Base-by-base conservation (phyloP, 2,113 vertebrate genomes). In the Trematomus loennbergii region DNA sequence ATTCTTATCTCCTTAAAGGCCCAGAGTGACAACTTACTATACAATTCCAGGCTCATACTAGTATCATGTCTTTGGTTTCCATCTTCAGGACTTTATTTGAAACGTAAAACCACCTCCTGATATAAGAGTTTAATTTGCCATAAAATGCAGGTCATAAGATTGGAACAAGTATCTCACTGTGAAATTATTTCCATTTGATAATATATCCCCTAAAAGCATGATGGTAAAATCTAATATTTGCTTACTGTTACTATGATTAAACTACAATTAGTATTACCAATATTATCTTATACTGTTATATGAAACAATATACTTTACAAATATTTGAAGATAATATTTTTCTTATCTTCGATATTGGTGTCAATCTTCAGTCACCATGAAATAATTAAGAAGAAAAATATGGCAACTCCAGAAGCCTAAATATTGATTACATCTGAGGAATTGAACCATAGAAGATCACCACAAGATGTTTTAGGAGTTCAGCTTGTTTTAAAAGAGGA, bases 371-470 rank as follows among this genome's bases (percentile, higher is more conserved):
- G 43, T 64, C 5, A 46, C 29, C 40, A 55, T 9, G 12, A 8
- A 66, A 50, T 22, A 55, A 40, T 75, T 5, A n/a, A 33, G 22
- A 46, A 54, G 69, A 75, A 66, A 48, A 53, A 68, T 18, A 25
- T 12, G 17, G 55, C 59, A 81, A 61, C 12, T 57, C 58, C 49
- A 67, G 66, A 77, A 49, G n/a, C 45, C 18, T 71, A 29, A 60
- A 62, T 78, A 78, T 67, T 66, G 40, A 78, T 72, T 33, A 66
- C 76, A 86, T 81, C 57, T 66, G 11, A 22, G 5, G 61, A 69
- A 68, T 79, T 84, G 66, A 76, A 50, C n/a, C 70, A 70, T 61
- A 36, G 59, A 81, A 59, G 67, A 75, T 40, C 66, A 62, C 79
- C 79, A 76, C 78, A 46, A 25, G 16, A 13, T 2, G 61, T n/a